Evolutionary conservation across 2,888 invertebrate genomes (phyloP).

Genomic region (Suillia variegata): DNA sequence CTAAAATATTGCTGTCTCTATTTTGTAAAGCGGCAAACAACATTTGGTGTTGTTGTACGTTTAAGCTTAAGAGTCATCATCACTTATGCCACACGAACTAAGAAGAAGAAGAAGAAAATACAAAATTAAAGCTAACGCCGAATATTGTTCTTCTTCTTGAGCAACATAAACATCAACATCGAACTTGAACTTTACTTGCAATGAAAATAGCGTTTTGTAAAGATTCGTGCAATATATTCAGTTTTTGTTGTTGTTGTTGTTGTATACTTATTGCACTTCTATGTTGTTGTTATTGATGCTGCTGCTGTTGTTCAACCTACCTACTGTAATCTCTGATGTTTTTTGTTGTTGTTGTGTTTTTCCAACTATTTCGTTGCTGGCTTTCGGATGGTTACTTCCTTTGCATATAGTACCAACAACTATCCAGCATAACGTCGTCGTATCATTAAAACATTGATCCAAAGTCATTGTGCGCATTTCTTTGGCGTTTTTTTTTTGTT

Average conservation of each 20-base stretch:
- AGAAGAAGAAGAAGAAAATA: slow-evolving; percentile 1
- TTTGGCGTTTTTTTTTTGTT: not conserved
- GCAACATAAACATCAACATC: not conserved
- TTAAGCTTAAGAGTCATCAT: not conserved
- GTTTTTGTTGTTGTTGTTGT: slow-evolving; percentile 6
- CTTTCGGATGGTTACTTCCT: not conserved
- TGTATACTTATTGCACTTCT: slow-evolving; percentile 2
- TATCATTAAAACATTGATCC: slow-evolving; percentile 11
- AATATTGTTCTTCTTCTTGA: slow-evolving; percentile 17
- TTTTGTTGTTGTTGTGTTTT: slow-evolving; percentile 2
- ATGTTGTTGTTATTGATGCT: slow-evolving; percentile 6
- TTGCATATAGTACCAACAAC: not conserved
- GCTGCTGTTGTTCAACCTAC: slow-evolving; percentile 11
- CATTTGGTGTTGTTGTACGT: slow-evolving; percentile 7
- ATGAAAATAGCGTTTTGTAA: slow-evolving; percentile 39
- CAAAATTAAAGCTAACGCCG: no score
- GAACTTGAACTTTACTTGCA: slow-evolving; percentile 49
- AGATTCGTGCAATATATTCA: slow-evolving; percentile 15
- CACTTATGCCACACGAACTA: not conserved
- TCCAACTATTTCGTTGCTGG: not conserved
- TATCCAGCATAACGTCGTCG: not conserved
- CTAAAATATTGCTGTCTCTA: not conserved
- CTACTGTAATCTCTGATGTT: not conserved
- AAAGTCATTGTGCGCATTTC: slow-evolving; percentile 16
- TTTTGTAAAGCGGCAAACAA: not conserved